These are phyloP conservation scores for Sinelater perroti DNA, from an alignment of 2,888 invertebrate genomes.

Conservation along the genomic window DNA sequence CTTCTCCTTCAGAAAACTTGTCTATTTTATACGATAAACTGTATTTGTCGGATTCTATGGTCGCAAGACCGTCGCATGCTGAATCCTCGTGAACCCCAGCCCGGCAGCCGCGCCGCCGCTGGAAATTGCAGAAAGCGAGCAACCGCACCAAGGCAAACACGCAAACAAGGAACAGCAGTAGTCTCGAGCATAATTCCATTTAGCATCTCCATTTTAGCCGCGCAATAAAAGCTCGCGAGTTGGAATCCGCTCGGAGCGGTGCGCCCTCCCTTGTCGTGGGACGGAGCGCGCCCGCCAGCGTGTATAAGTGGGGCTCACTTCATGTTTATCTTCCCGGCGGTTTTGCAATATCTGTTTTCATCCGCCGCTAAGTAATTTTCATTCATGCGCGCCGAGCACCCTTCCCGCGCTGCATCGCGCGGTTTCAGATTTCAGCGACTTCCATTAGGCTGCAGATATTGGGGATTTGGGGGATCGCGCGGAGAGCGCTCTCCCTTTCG, in stretches of 20 bases:
- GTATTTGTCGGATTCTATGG: too few relatives aligned
- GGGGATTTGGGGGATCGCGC: conserved; percentile 13
- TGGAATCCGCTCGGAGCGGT: conserved; percentile 5
- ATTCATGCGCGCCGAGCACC: conserved; percentile 10
- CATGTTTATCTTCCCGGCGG: conserved; percentile 25
- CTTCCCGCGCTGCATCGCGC: conserved; percentile 1
- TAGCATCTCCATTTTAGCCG: conserved; percentile 16
- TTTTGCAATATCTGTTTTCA: conserved; percentile 29
- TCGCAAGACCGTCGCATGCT: too few relatives aligned
- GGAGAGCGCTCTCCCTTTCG: too few relatives aligned
- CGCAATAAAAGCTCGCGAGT: conserved; percentile 16
- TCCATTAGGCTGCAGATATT: conserved; percentile 29
- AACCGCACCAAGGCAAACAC: conserved; percentile 11
- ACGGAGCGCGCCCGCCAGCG: conserved; percentile 10
- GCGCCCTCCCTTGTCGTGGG: conserved; percentile 13
- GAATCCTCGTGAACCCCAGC: too few relatives aligned
- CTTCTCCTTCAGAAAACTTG: too few relatives aligned
- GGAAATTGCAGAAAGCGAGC: neutral
- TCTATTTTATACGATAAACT: too few relatives aligned
- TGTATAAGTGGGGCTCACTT: conserved; percentile 21
- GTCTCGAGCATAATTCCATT: conserved; percentile 15
- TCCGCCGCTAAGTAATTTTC: conserved; percentile 23
- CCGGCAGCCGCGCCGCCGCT: too few relatives aligned
- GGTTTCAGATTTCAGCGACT: conserved; percentile 24
- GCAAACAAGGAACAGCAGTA: conserved; percentile 7